Evolutionary conservation across 1,140 invertebrate genomes (phyloP).

Genomic region (Drosophila mauritiana): DNA sequence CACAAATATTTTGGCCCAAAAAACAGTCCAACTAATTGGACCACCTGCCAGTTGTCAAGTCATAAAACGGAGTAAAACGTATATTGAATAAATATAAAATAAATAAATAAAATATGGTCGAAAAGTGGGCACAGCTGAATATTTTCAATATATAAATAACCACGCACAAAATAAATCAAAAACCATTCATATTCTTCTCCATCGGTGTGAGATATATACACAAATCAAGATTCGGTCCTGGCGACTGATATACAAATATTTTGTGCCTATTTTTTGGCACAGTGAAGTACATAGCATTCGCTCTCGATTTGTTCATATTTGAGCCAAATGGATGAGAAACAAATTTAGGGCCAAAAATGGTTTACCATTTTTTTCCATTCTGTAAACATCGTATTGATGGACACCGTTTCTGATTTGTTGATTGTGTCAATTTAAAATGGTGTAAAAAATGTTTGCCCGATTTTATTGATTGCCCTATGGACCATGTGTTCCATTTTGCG

Average conservation of each 20-base stretch:
- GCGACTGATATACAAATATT: conserved; percentile 31
- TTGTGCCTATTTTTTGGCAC: conserved; percentile 34
- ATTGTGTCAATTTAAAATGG: conserved; percentile 68
- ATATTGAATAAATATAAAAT: conserved; percentile 45
- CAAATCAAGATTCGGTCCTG: conserved; percentile 13
- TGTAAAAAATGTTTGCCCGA: conserved; percentile 53
- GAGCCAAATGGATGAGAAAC: conserved; percentile 21
- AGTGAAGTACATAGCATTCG: conserved; percentile 28
- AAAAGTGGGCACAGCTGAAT: conserved; percentile 57
- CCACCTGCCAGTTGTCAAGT: conserved; percentile 59
- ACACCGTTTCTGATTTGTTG: conserved; percentile 73
- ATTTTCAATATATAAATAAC: conserved; percentile 30
- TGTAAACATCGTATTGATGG: conserved; percentile 62
- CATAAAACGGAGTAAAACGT: conserved; percentile 46
- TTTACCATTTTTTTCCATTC: conserved; percentile 14
- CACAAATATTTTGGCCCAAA: conserved; percentile 34
- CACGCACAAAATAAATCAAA: conserved; percentile 30
- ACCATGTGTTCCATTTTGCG: conserved; percentile 27
- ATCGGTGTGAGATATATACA: conserved; percentile 12
- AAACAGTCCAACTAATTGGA: conserved; percentile 63
- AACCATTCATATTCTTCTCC: conserved; percentile 8
- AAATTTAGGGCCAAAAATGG: conserved; percentile 16
- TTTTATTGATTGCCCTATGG: conserved; percentile 63
- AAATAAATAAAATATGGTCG: conserved; percentile 43
- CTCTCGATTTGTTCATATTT: conserved; percentile 30